phyloP scores from a whole-genome alignment of 2,113 vertebrate species.

The Ornithorhynchus anatinus region DNA sequence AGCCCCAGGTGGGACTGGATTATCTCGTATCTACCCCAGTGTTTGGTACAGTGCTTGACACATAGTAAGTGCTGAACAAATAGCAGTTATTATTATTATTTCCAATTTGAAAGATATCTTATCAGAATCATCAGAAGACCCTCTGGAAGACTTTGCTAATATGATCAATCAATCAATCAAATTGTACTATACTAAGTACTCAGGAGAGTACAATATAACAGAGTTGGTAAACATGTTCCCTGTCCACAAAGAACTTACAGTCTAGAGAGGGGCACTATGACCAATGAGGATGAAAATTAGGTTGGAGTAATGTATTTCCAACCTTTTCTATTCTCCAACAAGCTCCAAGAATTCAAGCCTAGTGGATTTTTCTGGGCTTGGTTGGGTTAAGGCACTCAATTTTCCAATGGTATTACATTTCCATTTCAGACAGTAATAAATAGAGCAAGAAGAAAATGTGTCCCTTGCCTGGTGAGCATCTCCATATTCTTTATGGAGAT shows the following conservation, averaged over 20 bases:
- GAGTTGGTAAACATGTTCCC: too few species aligned
- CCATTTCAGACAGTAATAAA: conserved; percentile 28
- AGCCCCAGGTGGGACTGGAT: too few species aligned
- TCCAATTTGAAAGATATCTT: too few species aligned
- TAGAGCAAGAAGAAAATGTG: background rate
- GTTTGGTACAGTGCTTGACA: too few species aligned
- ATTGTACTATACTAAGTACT: too few species aligned
- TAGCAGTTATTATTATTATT: too few species aligned
- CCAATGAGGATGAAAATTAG: background rate
- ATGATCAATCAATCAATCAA: too few species aligned
- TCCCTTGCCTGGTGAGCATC: conserved; percentile 10
- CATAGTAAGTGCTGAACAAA: too few species aligned
- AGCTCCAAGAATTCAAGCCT: conserved; percentile 6
- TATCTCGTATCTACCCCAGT: too few species aligned
- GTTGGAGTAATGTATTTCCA: background rate
- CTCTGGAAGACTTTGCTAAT: background rate
- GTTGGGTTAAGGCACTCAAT: background rate
- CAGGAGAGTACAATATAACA: too few species aligned
- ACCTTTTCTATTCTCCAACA: conserved; percentile 10
- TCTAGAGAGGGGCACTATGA: too few species aligned
- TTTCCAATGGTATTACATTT: conserved; percentile 34
- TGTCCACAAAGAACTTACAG: too few species aligned
- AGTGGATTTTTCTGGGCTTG: background rate
- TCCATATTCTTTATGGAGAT: conserved; percentile 2
- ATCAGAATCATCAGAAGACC: background rate